These are phyloP conservation scores for Myrmecophaga tridactyla DNA, from an alignment of 2,113 vertebrate species.

Conservation along the genomic window DNA sequence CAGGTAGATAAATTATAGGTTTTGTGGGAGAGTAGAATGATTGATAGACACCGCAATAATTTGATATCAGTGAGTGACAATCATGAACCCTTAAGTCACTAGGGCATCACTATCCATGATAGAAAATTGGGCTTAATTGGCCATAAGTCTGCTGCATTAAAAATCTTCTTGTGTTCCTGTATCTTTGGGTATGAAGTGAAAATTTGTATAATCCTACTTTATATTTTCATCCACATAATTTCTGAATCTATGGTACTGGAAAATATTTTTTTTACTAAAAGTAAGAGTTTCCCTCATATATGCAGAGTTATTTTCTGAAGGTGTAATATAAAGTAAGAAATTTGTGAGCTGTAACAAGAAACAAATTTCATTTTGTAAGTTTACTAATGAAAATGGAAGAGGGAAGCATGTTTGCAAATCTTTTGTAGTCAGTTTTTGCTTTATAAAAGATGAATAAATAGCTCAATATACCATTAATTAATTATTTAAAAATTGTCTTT, in stretches of 20 bases:
- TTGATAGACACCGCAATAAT: neutral
- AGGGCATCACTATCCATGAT: neutral
- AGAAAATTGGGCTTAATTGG: neutral
- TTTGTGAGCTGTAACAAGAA: neutral
- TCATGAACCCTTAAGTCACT: neutral
- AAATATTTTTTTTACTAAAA: neutral
- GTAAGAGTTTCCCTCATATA: neutral
- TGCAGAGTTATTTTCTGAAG: neutral
- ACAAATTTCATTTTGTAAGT: neutral
- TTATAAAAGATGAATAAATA: neutral
- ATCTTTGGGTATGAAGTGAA: neutral
- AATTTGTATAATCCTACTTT: neutral
- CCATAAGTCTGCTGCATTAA: neutral
- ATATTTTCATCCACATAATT: neutral
- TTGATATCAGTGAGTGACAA: neutral
- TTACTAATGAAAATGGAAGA: neutral
- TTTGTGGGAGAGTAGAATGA: neutral
- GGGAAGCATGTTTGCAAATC: neutral
- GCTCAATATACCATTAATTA: conserved; percentile 14
- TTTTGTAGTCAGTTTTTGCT: neutral
- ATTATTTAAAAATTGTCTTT: neutral
- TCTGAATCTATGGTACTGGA: neutral
- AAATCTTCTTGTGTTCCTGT: neutral
- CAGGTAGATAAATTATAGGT: neutral
- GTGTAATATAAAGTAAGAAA: neutral